Evolutionary conservation across 2,888 invertebrate species (phyloP).

Genomic region (Hirtodrosophila cameraria): DNA sequence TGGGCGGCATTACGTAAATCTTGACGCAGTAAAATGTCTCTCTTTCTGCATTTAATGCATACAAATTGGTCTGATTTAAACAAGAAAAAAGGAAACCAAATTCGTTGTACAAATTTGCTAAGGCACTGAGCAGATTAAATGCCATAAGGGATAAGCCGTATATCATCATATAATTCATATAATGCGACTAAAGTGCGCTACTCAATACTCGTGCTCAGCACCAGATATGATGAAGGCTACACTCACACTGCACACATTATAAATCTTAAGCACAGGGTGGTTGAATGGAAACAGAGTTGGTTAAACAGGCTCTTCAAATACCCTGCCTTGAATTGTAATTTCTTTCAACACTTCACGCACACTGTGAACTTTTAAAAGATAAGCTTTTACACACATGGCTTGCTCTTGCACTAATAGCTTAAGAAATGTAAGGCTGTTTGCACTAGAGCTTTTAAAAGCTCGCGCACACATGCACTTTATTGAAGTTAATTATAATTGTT

Average conservation of each 20-base stretch:
- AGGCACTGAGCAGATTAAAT: slow-evolving; percentile 55
- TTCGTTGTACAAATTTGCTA: slow-evolving; percentile 56
- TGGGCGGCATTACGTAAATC: slow-evolving; percentile 67
- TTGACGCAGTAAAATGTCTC: slow-evolving; percentile 59
- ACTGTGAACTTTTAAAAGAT: too few species aligned
- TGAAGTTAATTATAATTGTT: background rate
- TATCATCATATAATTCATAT: slow-evolving; percentile 39
- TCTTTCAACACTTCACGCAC: background rate
- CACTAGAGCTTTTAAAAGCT: slow-evolving; percentile 18
- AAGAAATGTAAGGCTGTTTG: background rate
- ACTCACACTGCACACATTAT: background rate
- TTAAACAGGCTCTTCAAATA: background rate
- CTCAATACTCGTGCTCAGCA: slow-evolving; percentile 32
- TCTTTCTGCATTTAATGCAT: slow-evolving; percentile 75
- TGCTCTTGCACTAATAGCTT: slow-evolving; percentile 1
- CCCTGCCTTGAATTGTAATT: background rate
- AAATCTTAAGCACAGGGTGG: slow-evolving; percentile 7
- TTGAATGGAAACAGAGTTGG: background rate
- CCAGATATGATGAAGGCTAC: background rate
- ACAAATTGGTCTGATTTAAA: slow-evolving; percentile 74
- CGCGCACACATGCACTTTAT: slow-evolving; percentile 8
- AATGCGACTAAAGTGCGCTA: slow-evolving; percentile 47
- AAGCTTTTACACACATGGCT: slow-evolving; percentile 5
- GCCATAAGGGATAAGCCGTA: slow-evolving; percentile 31
- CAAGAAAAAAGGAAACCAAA: slow-evolving; percentile 25